Percentiles rank a stretch among this genome's conserved stretches.
Conservation (phyloP, 2,113 vertebrate species). For the Otus sunia region DNA sequence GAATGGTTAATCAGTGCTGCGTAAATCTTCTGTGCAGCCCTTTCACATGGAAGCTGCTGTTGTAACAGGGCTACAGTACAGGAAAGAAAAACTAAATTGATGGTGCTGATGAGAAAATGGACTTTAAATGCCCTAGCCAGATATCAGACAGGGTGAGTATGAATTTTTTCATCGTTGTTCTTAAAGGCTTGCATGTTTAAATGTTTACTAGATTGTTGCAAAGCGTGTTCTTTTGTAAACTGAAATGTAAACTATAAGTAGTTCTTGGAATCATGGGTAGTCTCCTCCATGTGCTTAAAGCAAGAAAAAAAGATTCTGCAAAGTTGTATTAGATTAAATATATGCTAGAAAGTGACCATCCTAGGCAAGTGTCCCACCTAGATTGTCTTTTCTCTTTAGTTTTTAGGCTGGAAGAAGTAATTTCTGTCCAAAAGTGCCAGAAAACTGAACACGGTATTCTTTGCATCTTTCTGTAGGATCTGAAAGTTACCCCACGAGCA, state of each 20-base stretch:
- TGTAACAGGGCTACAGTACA: not conserved
- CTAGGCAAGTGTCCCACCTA: not conserved
- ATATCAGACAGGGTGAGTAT: not conserved
- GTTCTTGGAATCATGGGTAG: not conserved
- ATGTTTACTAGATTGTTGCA: not conserved
- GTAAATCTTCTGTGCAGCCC: not conserved
- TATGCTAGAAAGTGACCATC: not conserved
- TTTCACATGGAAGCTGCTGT: not conserved
- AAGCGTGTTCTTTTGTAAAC: not conserved
- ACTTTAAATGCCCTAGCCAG: not conserved
- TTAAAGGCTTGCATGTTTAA: not conserved
- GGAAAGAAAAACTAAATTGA: not conserved
- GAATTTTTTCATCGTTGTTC: not conserved
- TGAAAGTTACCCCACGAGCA: not conserved
- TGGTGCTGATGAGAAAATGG: not conserved
- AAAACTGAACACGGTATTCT: not conserved
- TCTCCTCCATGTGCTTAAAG: not conserved
- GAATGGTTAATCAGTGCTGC: not conserved
- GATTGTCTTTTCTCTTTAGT: not conserved
- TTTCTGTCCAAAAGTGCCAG: not conserved
- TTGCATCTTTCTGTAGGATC: not conserved
- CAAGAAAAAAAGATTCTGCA: not conserved
- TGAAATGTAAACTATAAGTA: not conserved
- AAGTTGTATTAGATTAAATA: not conserved
- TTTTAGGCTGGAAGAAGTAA: not conserved